Base-by-base conservation (phyloP, 1,140 invertebrate genomes). In the Eupristina koningsbergeri region DNA sequence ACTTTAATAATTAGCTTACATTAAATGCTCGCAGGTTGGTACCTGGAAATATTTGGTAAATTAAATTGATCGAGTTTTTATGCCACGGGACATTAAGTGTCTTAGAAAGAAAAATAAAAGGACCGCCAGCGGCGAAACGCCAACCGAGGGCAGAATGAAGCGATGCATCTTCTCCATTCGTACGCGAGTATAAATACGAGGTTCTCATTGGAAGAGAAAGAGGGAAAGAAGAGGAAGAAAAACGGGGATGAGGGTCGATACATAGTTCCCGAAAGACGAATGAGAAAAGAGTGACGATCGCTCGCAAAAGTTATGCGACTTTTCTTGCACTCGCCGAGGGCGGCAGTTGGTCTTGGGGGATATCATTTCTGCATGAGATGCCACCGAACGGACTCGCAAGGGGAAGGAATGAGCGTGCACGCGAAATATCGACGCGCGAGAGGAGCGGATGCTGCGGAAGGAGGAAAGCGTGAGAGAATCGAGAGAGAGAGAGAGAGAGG, bases 361-460 rank as follows among this genome's bases (percentile, higher is more conserved):
- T 71, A 74, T 84, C 74, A 85, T 69, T n/a, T 53, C 71, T 74
- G 63, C 67, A 80, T 82, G 87, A 88, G 86, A 88, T 86, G 26
- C 41, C 67, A 67, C 83, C 81, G 86, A 61, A 80, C 64, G 85
- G 87, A 9, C 31, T 45, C 31, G n/a, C 3, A 41, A 5, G 13
- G 26, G 47, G 76, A 17, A n/a, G 29, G 39, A 39, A 78, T 76
- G 50, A 78, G 26, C 78, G 39, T 31, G 63, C 19, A 31, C 61
- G 58, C 58, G 85, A 89, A 88, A 89, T 89, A 88, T 90, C 81
- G 89, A 87, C 88, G 88, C 88, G 85, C 76, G 84, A 87, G 86
- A 85, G 86, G 63, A 31, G 17, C 29, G 31, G 29, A 0, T 6
- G 45, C 1, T 5, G 17, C 50, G n/a, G 45, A 22, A 29, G 8